Evolutionary conservation across 2,797 vertebrate species (phyloP), one percentile per base, ranked within the genome.

Genomic region (Falco peregrinus): DNA sequence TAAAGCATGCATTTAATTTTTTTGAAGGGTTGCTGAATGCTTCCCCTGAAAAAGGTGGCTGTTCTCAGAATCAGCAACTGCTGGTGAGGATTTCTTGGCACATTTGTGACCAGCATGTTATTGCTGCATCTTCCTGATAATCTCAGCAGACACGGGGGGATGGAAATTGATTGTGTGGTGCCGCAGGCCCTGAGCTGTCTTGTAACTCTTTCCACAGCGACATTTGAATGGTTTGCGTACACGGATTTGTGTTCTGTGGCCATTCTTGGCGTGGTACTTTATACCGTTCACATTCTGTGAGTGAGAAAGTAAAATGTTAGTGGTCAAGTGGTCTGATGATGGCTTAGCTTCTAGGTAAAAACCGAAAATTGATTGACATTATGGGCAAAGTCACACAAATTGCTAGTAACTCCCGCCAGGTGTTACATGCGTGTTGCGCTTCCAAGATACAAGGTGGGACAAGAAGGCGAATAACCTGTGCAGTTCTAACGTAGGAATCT

Each of bases 111-210:
- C 98, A 98, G 98, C 98, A 79, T 95, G 96, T 98, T 98, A 99
- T 98, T 99, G 99, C 98, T 99, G 99, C 99, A 99, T 98, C 98
- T 99, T 99, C 96, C 99, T 99, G 98, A 99, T 99, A 94, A 99
- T 98, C 98, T 99, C 99, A 63, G 99, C 98, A 45, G 99, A 99
- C 98, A 99, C 98, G 29, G 99, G 99, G 47, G 99, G 99, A 84
- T 99, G 99, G 98, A 99, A 99, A 97, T 99, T 99, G 98, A 99
- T 99, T 98, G 99, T 99, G 98, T 99, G 99, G 98, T 99, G 99
- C 95, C 99, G 98, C 97, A 99, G 99, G 97, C 99, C 99, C 99
- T 99, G 99, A 98, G 99, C 99, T 94, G 99, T 99, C 98, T 99
- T 99, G 98, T 99, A 99, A 98, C 99, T 99, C 98, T 99, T 99